Conservation (phyloP, 2,888 invertebrate genomes). For the Platycheirus albimanus region DNA sequence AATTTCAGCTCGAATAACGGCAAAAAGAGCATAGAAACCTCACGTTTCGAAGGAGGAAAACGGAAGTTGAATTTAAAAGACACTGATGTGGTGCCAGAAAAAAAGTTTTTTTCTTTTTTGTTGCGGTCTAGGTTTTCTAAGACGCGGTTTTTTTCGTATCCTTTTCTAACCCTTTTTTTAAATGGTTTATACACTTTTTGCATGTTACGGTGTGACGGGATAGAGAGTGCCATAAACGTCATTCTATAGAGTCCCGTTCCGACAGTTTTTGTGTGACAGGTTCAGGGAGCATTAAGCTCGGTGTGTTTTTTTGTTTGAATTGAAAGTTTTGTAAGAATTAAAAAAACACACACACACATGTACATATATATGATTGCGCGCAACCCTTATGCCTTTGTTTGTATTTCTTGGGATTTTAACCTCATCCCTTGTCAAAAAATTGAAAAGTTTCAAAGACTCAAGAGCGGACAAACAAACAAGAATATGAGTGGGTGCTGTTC, state of each 20-base stretch:
- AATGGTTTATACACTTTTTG: slow-evolving; percentile 33
- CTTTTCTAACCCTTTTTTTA: neutral
- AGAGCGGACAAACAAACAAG: slow-evolving; percentile 9
- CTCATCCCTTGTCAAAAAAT: slow-evolving; percentile 2
- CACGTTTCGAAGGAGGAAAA: neutral
- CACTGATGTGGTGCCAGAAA: slow-evolving; percentile 23
- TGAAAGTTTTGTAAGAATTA: slow-evolving; percentile 4
- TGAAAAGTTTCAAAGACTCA: slow-evolving; percentile 1
- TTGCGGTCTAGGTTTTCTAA: slow-evolving; percentile 7
- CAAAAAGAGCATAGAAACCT: neutral
- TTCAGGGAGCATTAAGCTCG: slow-evolving; percentile 11
- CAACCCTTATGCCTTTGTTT: slow-evolving; percentile 18
- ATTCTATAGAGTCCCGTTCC: slow-evolving; percentile 7
- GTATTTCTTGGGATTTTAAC: slow-evolving; percentile 21
- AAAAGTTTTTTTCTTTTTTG: neutral
- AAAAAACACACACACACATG: neutral
- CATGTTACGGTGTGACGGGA: slow-evolving; percentile 14
- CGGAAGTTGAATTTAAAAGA: slow-evolving; percentile 45
- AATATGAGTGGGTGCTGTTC: neutral
- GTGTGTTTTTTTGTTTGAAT: slow-evolving; percentile 12
- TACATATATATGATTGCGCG: neutral
- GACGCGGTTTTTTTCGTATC: slow-evolving; percentile 10
- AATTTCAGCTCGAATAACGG: slow-evolving; percentile 42
- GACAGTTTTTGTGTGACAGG: slow-evolving; percentile 18
- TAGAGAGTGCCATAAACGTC: slow-evolving; percentile 34